Evolutionary conservation across 2,888 invertebrate species (phyloP).

Genomic region (Lymantria monacha): DNA sequence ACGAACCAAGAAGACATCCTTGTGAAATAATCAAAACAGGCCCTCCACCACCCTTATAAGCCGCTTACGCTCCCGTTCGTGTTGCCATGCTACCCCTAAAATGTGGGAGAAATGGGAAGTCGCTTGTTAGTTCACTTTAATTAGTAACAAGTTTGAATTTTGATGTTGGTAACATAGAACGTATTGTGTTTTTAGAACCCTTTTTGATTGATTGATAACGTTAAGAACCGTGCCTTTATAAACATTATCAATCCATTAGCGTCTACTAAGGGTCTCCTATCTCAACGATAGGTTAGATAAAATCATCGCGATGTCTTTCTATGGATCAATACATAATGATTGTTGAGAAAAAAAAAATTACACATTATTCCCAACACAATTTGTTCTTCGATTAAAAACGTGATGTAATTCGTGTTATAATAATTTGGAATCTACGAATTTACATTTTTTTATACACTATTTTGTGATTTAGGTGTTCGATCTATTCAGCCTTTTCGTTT

Average conservation of each 20-base stretch:
- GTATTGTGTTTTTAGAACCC: conserved; percentile 34
- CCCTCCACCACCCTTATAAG: conserved; percentile 64
- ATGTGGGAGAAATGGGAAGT: conserved; percentile 62
- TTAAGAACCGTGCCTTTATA: not conserved
- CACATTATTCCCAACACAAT: no score
- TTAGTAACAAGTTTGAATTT: conserved; percentile 69
- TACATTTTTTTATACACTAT: no score
- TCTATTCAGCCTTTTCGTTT: no score
- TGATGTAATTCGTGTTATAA: no score
- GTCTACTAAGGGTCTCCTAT: not conserved
- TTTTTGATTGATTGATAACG: conserved; percentile 15
- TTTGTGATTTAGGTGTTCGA: no score
- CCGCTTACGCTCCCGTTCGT: conserved; percentile 60
- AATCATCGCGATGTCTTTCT: no score
- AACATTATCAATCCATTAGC: not conserved
- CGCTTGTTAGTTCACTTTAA: conserved; percentile 76
- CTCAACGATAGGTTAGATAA: no score
- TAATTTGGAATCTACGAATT: no score
- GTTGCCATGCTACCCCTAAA: conserved; percentile 56
- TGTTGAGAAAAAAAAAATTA: no score
- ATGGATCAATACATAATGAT: no score
- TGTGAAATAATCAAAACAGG: conserved; percentile 80
- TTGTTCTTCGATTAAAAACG: no score
- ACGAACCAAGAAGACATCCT: conserved; percentile 78
- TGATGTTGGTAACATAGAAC: conserved; percentile 50